A percentile compares a stretch with the other conserved stretches of the same genome.
Evolutionary conservation across 2,888 invertebrate genomes (phyloP).

Genomic region (Kuschelorhynchus macadamiae): DNA sequence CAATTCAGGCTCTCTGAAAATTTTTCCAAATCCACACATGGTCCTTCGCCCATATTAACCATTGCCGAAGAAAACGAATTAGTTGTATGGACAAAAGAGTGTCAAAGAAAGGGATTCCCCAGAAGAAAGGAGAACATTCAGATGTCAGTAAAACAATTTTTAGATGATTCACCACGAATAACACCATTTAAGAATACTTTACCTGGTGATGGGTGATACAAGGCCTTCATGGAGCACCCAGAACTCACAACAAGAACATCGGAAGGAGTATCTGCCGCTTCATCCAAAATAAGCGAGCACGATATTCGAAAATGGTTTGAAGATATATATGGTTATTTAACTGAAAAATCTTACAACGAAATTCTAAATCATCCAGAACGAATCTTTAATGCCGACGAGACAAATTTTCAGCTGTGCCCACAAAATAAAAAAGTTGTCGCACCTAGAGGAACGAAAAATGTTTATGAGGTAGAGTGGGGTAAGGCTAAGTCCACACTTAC

Average conservation of each 20-base stretch:
- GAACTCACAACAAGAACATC: background rate
- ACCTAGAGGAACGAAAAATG: background rate
- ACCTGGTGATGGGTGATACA: slow-evolving; percentile 23
- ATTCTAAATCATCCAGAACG: slow-evolving; percentile 47
- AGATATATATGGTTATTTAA: slow-evolving; percentile 39
- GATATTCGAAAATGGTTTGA: slow-evolving; percentile 50
- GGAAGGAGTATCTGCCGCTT: slow-evolving; percentile 53
- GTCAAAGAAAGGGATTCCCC: slow-evolving; percentile 18
- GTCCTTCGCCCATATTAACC: background rate
- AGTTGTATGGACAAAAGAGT: background rate
- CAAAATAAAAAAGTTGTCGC: slow-evolving; percentile 47
- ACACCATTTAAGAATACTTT: slow-evolving; percentile 18
- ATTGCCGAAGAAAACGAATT: background rate
- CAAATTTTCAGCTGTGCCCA: slow-evolving; percentile 27
- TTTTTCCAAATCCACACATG: background rate
- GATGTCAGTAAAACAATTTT: slow-evolving; percentile 8
- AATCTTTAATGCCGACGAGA: slow-evolving; percentile 51
- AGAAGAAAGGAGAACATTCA: slow-evolving; percentile 40
- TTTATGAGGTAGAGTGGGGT: slow-evolving; percentile 9
- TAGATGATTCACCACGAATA: slow-evolving; percentile 5
- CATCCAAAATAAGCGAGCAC: slow-evolving; percentile 53
- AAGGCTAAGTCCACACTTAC: slow-evolving; percentile 3
- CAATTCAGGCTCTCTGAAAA: background rate
- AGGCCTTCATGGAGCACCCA: slow-evolving; percentile 13
- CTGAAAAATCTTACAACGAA: slow-evolving; percentile 20